Evolutionary conservation across 2,797 vertebrate genomes (phyloP).

Genomic region (Leucoraja ocellata): DNA sequence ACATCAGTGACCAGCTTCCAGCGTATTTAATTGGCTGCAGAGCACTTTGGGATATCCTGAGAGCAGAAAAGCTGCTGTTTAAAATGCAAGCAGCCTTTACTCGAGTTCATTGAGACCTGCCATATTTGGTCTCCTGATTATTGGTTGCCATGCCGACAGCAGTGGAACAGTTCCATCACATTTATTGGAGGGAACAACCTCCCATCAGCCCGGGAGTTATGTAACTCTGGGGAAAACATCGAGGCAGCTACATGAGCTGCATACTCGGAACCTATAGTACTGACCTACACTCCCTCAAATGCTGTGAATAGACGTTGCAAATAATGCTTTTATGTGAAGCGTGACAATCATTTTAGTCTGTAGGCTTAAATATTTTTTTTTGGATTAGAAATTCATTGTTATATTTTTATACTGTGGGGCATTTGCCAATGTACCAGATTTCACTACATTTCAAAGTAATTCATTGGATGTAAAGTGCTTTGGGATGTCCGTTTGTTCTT

Average conservation of each 20-base stretch:
- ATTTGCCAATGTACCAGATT: neutral
- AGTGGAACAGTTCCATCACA: neutral
- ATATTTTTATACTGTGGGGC: slow-evolving; percentile 13
- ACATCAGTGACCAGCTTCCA: neutral
- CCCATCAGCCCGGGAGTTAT: neutral
- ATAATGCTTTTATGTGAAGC: neutral
- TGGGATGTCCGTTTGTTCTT: neutral
- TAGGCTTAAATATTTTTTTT: neutral
- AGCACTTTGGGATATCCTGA: neutral
- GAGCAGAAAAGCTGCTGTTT: neutral
- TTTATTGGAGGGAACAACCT: neutral
- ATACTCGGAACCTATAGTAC: neutral
- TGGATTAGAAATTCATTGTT: neutral
- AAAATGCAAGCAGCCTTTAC: neutral
- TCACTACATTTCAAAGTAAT: slow-evolving; percentile 30
- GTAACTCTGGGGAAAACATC: neutral
- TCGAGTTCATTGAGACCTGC: neutral
- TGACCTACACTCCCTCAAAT: neutral
- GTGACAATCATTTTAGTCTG: neutral
- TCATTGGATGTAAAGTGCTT: slow-evolving; percentile 17
- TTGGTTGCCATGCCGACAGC: neutral
- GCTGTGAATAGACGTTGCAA: neutral
- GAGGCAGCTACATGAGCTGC: slow-evolving; percentile 16
- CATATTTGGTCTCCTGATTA: neutral
- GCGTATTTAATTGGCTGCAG: neutral